phyloP scores from a whole-genome alignment of 2,797 vertebrate genomes.

The Sebastes jordani region DNA sequence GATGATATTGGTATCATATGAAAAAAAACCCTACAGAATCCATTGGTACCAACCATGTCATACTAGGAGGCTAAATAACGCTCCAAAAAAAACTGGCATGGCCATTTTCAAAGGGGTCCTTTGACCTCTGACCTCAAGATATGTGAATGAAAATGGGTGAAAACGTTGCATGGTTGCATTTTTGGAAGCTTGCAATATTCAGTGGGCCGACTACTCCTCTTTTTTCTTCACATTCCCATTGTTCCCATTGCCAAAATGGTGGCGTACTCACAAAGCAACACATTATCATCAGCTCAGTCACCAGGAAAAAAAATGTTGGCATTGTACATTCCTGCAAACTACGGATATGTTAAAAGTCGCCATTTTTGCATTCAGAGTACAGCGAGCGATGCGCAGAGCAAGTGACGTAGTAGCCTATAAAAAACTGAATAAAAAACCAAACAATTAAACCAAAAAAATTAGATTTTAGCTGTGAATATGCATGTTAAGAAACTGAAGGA shows the following conservation, averaged over 20 bases:
- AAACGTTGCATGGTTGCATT: not conserved
- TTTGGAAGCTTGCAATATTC: not conserved
- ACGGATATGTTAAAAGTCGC: not conserved
- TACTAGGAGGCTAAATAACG: too few species aligned
- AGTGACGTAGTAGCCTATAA: too few species aligned
- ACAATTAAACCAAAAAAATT: not conserved
- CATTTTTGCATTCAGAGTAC: too few species aligned
- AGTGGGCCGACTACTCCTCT: not conserved
- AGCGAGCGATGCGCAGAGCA: too few species aligned
- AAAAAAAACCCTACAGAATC: too few species aligned
- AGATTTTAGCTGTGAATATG: not conserved
- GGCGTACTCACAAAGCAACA: not conserved
- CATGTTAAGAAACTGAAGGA: not conserved
- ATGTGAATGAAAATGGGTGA: too few species aligned
- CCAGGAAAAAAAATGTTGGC: not conserved
- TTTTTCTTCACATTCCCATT: not conserved
- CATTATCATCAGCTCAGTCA: not conserved
- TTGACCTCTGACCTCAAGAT: too few species aligned
- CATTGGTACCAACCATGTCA: too few species aligned
- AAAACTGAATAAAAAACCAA: not conserved
- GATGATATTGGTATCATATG: too few species aligned
- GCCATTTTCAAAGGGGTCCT: too few species aligned
- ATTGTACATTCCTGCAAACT: not conserved
- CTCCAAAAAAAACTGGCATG: too few species aligned
- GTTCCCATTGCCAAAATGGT: not conserved